phyloP scores from a whole-genome alignment of 2,797 vertebrate genomes.

The Tokudaia muenninki region DNA sequence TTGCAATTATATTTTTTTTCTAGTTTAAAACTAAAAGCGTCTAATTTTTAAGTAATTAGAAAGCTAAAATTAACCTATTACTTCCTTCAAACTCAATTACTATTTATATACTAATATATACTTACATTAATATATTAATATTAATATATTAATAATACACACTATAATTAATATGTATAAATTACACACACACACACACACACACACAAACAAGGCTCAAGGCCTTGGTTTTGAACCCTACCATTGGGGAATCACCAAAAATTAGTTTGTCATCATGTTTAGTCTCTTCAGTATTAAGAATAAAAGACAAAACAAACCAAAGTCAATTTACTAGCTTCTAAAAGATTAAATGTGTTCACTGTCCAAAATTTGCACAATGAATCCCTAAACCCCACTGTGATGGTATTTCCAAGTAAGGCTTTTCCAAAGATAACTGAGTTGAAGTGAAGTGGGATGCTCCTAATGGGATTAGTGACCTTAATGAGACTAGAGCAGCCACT shows the following conservation, averaged over 20 bases:
- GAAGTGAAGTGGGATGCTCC: background rate
- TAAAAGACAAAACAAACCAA: conserved; percentile 53
- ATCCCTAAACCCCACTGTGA: background rate
- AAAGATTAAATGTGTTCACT: background rate
- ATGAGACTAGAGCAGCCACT: background rate
- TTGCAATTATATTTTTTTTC: conserved; percentile 40
- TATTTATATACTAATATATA: background rate
- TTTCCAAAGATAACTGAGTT: background rate
- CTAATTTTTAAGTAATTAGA: conserved; percentile 29
- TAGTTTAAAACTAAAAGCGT: conserved; percentile 23
- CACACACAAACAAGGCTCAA: background rate
- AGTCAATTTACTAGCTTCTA: background rate
- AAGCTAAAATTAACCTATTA: conserved; percentile 62
- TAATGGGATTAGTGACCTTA: background rate
- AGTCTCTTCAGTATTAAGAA: conserved; percentile 16
- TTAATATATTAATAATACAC: background rate
- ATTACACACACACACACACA: too few species aligned
- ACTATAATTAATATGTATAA: background rate
- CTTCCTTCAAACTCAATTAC: conserved; percentile 26
- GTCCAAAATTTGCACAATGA: background rate
- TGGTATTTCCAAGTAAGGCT: background rate
- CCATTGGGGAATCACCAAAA: background rate
- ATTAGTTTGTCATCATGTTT: background rate
- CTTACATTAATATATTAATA: background rate
- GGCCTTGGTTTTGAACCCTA: background rate